Base-by-base conservation (phyloP, 2,888 invertebrate genomes). In the Ectemnius cavifrons region DNA sequence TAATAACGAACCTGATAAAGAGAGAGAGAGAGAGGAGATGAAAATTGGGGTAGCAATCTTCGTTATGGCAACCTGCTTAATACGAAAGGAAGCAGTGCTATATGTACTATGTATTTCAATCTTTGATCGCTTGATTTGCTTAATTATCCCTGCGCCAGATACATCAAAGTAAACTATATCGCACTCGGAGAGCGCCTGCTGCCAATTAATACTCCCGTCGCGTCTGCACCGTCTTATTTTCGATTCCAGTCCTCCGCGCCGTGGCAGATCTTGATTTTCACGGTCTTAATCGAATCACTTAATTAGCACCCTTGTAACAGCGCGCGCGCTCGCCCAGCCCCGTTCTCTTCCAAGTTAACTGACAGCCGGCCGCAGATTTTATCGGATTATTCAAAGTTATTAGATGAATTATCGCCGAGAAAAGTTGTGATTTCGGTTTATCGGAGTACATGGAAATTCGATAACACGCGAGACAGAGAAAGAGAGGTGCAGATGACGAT, bases 251-350 rank as follows among this genome's bases (percentile, higher is more conserved):
- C 81, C 82, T 78, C 73, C 77, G 57, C 73, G 76, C 71, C 78
- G 57, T 73, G 75, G 73, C 79, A 83, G 80, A 87, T 87, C 87
- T 87, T 86, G 85, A 88, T 89, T 89, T 85, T 81, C 79, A 75
- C 75, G 83, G 84, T 78, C 84, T 78, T 89, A 89, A 90, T 90
- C 87, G 84, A 89, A 89, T 89, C 88, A 85, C 85, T 88, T 86
- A 86, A 89, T 89, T 89, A 88, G 84, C 86, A 78, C 86, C 85
- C 87, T 88, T 86, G 84, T 85, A 81, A 71, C 75, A 67, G 74
- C 78, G 58, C 67, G 77, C 77, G 73, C 78, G 58, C 67, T 77
- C 77, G 83, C 79, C 81, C 37, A 4, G 8, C 37, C 37, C 37
- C 37, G 37, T 8, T 8, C 23, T 37, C 37, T 11, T 4, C 67